Evolutionary conservation across 2,113 vertebrate species (phyloP).

Genomic region (Clupea harengus): DNA sequence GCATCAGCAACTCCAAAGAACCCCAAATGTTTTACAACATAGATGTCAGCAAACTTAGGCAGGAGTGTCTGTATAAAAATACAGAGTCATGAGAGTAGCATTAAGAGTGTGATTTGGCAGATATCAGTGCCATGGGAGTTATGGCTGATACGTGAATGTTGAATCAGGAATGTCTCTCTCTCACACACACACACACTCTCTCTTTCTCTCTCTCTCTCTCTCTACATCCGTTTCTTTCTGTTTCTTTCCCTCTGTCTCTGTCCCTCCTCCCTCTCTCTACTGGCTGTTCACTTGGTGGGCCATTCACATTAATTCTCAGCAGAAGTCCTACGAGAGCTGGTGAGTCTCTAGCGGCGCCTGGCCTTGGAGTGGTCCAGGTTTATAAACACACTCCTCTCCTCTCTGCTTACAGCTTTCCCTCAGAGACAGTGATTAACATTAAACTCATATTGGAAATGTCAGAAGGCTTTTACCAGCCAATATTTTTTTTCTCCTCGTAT

Average conservation of each 20-base stretch:
- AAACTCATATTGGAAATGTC: neutral
- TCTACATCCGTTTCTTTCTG: neutral
- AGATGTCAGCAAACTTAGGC: neutral
- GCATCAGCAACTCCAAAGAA: neutral
- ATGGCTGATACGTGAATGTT: neutral
- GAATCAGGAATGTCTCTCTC: neutral
- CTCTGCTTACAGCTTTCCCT: neutral
- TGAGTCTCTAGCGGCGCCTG: neutral
- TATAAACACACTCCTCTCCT: neutral
- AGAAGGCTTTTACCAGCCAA: slow-evolving; percentile 6
- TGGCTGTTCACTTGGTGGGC: neutral
- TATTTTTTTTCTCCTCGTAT: neutral
- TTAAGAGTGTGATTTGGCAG: neutral
- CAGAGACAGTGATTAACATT: neutral
- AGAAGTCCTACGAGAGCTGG: neutral
- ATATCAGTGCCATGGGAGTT: neutral
- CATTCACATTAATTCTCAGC: neutral
- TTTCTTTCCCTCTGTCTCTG: neutral
- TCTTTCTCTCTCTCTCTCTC: neutral
- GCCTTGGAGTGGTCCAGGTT: neutral
- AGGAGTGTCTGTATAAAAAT: neutral
- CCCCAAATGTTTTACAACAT: neutral
- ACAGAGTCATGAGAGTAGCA: neutral
- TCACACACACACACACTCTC: neutral
- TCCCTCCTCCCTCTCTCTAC: neutral